phyloP scores from a whole-genome alignment of 2,113 vertebrate genomes.

The Arizona elegans region DNA sequence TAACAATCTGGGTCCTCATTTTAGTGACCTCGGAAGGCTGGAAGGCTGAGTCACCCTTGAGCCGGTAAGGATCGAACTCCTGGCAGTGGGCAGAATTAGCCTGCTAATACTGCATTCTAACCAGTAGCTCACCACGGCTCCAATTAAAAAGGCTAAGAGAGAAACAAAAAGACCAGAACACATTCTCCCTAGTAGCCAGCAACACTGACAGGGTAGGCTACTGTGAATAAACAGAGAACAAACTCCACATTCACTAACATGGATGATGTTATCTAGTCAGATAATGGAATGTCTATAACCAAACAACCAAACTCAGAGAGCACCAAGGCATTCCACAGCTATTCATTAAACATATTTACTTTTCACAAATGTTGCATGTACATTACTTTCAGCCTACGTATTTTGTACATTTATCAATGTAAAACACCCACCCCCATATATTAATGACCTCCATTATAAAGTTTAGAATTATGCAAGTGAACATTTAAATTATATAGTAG shows the following conservation, averaged over 20 bases:
- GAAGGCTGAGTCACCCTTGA: neutral
- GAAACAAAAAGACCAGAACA: neutral
- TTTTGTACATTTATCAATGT: neutral
- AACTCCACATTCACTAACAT: neutral
- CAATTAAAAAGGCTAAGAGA: neutral
- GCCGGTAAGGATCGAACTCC: neutral
- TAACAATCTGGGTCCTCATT: neutral
- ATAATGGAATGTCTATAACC: neutral
- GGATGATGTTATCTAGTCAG: neutral
- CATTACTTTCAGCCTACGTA: neutral
- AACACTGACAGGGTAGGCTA: neutral
- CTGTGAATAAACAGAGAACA: neutral
- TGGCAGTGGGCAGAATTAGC: neutral
- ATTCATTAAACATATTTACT: neutral
- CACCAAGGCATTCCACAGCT: neutral
- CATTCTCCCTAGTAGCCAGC: neutral
- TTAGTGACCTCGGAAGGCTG: neutral
- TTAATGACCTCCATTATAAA: neutral
- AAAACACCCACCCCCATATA: neutral
- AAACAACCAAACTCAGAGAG: neutral
- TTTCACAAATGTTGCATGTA: neutral
- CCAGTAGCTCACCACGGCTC: neutral
- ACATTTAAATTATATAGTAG: neutral
- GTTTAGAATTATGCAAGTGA: neutral
- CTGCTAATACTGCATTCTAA: neutral